Evolutionary conservation across 2,113 vertebrate genomes (phyloP).

Genomic region (Eulemur rufifrons): DNA sequence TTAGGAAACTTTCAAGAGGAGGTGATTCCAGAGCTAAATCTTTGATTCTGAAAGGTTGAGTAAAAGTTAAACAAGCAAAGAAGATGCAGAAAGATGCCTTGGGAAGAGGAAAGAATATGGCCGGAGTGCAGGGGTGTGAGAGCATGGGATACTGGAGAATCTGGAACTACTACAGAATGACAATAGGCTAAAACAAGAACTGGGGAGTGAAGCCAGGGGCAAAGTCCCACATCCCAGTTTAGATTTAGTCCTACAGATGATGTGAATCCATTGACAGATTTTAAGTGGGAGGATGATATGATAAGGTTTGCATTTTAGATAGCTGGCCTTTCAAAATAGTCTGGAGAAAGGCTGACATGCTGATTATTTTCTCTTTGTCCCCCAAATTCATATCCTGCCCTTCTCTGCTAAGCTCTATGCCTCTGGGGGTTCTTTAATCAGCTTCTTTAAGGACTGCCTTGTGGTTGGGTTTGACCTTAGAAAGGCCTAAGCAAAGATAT

Average conservation of each 20-base stretch:
- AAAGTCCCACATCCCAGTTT: background rate
- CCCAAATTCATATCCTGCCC: background rate
- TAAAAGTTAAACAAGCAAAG: background rate
- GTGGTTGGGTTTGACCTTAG: background rate
- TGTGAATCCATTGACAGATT: background rate
- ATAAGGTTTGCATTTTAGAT: background rate
- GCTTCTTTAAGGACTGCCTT: background rate
- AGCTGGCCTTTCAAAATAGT: background rate
- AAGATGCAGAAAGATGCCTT: background rate
- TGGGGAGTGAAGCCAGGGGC: background rate
- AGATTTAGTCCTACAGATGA: background rate
- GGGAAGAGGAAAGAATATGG: background rate
- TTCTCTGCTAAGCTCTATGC: background rate
- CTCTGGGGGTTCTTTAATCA: background rate
- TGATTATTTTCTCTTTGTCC: background rate
- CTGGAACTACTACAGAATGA: background rate
- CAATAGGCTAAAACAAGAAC: background rate
- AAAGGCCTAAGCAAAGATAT: background rate
- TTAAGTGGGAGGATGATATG: background rate
- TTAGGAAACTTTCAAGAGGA: background rate
- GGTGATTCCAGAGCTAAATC: background rate
- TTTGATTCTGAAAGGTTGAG: background rate
- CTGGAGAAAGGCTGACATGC: background rate
- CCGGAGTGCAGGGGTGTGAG: background rate
- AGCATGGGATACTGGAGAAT: background rate